Percentiles rank a stretch among this genome's conserved stretches.
Conservation (phyloP, 2,888 invertebrate species). For the Xestia rhomboidea region DNA sequence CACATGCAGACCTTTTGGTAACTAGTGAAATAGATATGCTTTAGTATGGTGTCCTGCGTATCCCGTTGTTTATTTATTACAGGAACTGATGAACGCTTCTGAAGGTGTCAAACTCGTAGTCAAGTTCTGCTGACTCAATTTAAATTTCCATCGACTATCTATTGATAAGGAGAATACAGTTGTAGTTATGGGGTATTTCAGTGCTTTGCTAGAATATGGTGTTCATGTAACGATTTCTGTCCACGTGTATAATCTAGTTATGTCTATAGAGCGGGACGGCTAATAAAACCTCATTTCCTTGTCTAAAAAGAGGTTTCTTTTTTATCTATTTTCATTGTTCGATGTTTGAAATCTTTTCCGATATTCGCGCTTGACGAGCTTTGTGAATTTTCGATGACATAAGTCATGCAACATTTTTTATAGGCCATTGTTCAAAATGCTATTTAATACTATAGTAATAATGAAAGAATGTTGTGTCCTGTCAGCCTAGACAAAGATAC, state of each 20-base stretch:
- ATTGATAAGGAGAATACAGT: too few species aligned
- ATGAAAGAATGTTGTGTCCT: background rate
- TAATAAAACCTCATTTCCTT: constrained; percentile 39
- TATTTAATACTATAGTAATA: background rate
- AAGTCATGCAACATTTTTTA: background rate
- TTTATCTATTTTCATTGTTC: background rate
- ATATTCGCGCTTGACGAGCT: constrained; percentile 10
- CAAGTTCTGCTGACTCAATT: too few species aligned
- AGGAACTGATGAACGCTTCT: too few species aligned
- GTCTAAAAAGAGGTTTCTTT: constrained; percentile 18
- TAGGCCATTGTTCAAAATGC: background rate
- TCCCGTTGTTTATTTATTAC: too few species aligned
- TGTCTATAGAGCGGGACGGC: constrained; percentile 8
- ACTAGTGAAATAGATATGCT: background rate
- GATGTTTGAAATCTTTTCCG: constrained; percentile 14
- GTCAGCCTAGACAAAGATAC: background rate
- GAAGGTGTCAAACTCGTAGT: too few species aligned
- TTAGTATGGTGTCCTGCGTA: background rate
- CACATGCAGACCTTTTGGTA: background rate
- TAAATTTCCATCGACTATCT: too few species aligned
- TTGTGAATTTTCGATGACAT: background rate
- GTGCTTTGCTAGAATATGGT: too few species aligned
- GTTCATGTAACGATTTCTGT: background rate
- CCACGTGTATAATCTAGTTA: constrained; percentile 22
- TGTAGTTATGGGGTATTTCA: too few species aligned